phyloP scores from a whole-genome alignment of 2,797 vertebrate species.

The Peromyscus aztecus region DNA sequence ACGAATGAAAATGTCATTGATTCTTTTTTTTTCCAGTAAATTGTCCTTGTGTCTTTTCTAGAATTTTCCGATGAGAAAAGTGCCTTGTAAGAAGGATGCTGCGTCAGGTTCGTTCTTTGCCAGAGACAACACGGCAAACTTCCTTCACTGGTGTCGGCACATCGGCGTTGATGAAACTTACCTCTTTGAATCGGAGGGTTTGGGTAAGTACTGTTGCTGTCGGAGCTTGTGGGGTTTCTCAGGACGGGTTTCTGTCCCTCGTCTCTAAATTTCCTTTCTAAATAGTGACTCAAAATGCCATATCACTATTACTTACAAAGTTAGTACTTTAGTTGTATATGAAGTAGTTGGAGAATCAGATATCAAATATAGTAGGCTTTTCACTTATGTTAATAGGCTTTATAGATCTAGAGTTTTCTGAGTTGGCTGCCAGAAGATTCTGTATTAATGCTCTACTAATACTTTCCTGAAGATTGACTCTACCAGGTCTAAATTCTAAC shows the following conservation, averaged over 20 bases:
- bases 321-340: not conserved
- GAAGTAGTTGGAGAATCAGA: constrained; percentile 41
- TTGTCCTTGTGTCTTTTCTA: constrained; percentile 83
- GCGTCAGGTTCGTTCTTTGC: constrained; percentile 98
- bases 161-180: constrained; percentile 96
- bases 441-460: constrained; percentile 70
- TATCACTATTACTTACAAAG: constrained; percentile 40
- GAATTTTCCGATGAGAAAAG: constrained; percentile 93
- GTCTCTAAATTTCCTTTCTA: constrained; percentile 42
- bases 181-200: constrained; percentile 98
- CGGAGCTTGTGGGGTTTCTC: not conserved
- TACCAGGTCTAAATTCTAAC: constrained; percentile 46
- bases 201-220: constrained; percentile 90
- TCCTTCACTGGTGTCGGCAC: constrained; percentile 96
- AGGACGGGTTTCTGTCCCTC: not conserved
- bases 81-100: constrained; percentile 95
- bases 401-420: constrained; percentile 64
- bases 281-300: constrained; percentile 40
- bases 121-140: constrained; percentile 98
- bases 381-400: not conserved
- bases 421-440: not conserved
- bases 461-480: constrained; percentile 68
- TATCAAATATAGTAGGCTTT: not conserved
- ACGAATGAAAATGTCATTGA: constrained; percentile 58
- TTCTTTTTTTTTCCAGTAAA: not conserved